Evolutionary conservation across 2,797 vertebrate species (phyloP).

Genomic region (Cryptoblepharus egeriae): DNA sequence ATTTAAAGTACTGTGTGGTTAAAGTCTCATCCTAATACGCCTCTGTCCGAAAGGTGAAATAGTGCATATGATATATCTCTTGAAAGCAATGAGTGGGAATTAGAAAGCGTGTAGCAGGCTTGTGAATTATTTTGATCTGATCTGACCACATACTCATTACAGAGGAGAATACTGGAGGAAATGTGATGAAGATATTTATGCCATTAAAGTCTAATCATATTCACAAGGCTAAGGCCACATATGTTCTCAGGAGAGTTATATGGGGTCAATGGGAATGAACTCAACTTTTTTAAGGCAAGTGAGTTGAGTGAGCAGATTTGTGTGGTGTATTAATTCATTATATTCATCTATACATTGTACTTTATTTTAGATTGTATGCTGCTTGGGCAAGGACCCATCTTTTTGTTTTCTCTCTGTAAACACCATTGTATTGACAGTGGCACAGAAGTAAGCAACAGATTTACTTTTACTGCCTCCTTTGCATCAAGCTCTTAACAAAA

Average conservation of each 20-base stretch:
- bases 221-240: neutral
- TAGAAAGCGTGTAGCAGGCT: constrained; percentile 40
- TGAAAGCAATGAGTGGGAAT: constrained; percentile 49
- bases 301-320: neutral
- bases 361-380: neutral
- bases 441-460: neutral
- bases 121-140: constrained; percentile 43
- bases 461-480: neutral
- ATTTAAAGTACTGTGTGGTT: constrained; percentile 44
- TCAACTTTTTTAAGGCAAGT: neutral
- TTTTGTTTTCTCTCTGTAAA: neutral
- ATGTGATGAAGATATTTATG: constrained; percentile 7
- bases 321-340: neutral
- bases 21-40: constrained; percentile 48
- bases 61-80: constrained; percentile 23
- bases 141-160: constrained; percentile 39
- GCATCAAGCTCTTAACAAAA: neutral
- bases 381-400: neutral
- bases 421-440: neutral
- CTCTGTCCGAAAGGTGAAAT: constrained; percentile 48
- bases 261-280: too few relatives aligned
- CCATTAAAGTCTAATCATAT: neutral
- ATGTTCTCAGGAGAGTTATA: neutral
- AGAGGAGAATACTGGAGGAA: constrained; percentile 29
- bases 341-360: neutral